phyloP scores from a whole-genome alignment of 1,140 invertebrate genomes.

The Paralvinella palmiformis region DNA sequence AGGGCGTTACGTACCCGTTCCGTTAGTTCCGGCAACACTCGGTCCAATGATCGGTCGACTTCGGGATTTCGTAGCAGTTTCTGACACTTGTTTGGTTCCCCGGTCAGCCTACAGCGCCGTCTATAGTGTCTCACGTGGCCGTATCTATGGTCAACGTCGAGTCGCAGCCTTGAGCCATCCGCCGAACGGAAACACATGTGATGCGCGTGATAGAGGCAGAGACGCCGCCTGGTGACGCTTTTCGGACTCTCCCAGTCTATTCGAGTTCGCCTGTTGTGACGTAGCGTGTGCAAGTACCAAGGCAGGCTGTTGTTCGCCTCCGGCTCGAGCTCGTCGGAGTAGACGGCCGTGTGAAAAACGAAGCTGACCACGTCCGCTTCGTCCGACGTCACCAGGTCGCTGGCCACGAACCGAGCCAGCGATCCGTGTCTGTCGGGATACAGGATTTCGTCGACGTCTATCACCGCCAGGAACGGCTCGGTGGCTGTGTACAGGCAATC shows the following conservation, averaged over 20 bases:
- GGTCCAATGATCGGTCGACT: too few species aligned
- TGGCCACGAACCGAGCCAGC: too few species aligned
- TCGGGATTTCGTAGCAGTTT: too few species aligned
- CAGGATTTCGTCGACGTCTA: neutral
- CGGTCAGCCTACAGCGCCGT: neutral
- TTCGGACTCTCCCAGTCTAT: neutral
- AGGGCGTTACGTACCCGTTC: too few species aligned
- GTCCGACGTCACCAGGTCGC: neutral
- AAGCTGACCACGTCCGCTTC: neutral
- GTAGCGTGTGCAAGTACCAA: neutral
- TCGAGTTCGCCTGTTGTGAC: neutral
- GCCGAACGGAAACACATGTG: neutral
- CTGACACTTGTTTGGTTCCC: neutral
- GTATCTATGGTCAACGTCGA: neutral
- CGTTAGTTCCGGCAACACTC: too few species aligned
- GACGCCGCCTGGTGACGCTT: neutral
- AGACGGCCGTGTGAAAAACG: neutral
- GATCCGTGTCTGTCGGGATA: too few species aligned
- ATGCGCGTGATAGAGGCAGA: neutral
- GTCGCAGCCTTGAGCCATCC: neutral
- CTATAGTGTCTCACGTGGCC: neutral
- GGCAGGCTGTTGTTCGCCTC: neutral
- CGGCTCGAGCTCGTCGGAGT: neutral
- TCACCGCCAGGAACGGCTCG: neutral
- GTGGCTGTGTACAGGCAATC: neutral